phyloP scores from a whole-genome alignment of 2,797 vertebrate species.

The Diplodus puntazzo region DNA sequence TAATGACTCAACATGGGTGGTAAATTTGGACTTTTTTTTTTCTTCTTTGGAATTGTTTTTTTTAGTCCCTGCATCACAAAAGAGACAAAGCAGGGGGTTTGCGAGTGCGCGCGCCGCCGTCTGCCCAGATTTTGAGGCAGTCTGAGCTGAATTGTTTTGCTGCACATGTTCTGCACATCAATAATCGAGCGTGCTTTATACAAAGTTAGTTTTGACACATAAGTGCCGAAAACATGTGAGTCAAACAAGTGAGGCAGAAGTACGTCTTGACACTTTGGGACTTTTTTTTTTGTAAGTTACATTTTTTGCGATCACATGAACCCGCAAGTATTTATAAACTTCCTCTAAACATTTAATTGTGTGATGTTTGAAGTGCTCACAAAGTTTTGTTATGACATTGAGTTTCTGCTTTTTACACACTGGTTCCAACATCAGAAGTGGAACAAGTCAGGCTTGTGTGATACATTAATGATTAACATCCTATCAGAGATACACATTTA shows the following conservation, averaged over 20 bases:
- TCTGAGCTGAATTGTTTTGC: conserved; percentile 34
- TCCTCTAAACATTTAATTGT: conserved; percentile 28
- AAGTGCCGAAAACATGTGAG: conserved; percentile 23
- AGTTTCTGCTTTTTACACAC: conserved; percentile 29
- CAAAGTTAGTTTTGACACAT: conserved; percentile 39
- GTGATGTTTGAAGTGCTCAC: not conserved
- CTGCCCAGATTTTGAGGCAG: conserved; percentile 1
- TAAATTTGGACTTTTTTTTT: too few species aligned
- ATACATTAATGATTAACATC: not conserved
- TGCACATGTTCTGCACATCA: conserved; percentile 38
- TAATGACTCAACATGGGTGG: too few species aligned
- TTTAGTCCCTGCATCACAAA: too few species aligned
- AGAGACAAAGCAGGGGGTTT: too few species aligned
- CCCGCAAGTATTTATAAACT: conserved; percentile 8
- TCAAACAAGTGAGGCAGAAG: conserved; percentile 24
- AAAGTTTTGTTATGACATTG: not conserved
- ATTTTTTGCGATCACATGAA: conserved; percentile 9
- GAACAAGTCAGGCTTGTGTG: not conserved
- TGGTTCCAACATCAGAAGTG: conserved; percentile 11
- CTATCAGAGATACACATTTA: not conserved
- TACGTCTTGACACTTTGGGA: conserved; percentile 27
- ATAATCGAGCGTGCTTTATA: conserved; percentile 33
- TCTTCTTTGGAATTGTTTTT: too few species aligned
- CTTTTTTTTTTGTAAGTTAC: not conserved
- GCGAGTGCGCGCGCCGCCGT: too few species aligned